These are phyloP conservation scores for Arctopsyche grandis DNA, from an alignment of 1,140 invertebrate species.

Conservation along the genomic window DNA sequence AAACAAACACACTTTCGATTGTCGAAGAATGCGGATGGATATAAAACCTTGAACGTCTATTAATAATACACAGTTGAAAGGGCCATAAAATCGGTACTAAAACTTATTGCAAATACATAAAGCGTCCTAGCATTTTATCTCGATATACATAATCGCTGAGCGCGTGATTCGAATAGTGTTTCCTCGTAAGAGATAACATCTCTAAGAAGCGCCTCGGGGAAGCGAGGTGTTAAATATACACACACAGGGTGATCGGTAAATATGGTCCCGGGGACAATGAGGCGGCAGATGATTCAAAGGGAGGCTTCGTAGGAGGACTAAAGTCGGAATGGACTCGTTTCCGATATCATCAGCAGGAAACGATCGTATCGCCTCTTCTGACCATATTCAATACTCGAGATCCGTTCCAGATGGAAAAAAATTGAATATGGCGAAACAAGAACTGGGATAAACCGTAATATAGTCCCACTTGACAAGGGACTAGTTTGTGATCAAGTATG, in stretches of 20 bases:
- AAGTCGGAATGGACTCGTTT: conserved; percentile 12
- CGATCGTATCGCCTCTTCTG: neutral
- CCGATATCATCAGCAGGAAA: conserved; percentile 35
- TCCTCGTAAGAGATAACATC: conserved; percentile 13
- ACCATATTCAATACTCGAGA: neutral
- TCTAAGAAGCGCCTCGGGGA: conserved; percentile 12
- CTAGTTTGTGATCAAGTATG: too few relatives aligned
- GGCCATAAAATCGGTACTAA: neutral
- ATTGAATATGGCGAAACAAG: neutral
- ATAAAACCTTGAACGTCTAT: neutral
- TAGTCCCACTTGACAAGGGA: too few relatives aligned
- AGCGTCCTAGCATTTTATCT: neutral
- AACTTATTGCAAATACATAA: too few relatives aligned
- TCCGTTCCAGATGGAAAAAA: neutral
- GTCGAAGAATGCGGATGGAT: neutral
- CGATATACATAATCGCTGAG: neutral
- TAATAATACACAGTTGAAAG: neutral
- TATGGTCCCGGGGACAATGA: conserved; percentile 14
- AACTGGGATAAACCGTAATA: too few relatives aligned
- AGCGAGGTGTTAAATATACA: conserved; percentile 38
- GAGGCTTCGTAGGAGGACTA: neutral
- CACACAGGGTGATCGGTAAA: conserved; percentile 14
- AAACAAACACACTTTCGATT: neutral
- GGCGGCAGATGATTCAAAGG: conserved; percentile 26
- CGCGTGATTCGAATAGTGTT: conserved; percentile 27